phyloP scores from a whole-genome alignment of 30 jellyfish, hydroid and myxozoan species.

The Rhopilema esculentum region DNA sequence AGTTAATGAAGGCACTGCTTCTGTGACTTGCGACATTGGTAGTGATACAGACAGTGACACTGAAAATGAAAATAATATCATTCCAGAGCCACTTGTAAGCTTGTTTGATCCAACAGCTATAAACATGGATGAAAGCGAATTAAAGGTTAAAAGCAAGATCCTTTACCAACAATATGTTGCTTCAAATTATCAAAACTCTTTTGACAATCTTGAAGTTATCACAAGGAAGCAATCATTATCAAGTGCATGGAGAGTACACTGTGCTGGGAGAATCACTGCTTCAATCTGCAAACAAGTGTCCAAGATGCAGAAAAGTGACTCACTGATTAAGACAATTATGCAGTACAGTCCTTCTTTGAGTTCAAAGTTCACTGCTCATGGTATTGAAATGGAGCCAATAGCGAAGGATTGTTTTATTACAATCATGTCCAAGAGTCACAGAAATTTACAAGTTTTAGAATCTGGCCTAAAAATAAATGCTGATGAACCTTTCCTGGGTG shows the following conservation, averaged over 20 bases:
- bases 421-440: no score
- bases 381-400: no score
- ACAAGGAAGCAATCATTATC: constrained; percentile 16
- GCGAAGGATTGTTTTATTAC: no score
- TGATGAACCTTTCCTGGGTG: no score
- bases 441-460: no score
- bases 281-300: constrained; percentile 12
- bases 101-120: constrained; percentile 19
- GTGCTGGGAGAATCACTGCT: constrained; percentile 33
- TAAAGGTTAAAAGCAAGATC: neutral
- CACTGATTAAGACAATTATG: constrained; percentile 12
- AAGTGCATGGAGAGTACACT: constrained; percentile 2
- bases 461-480: no score
- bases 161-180: constrained; percentile 5
- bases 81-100: constrained; percentile 22
- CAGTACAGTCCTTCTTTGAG: neutral
- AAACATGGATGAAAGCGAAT: neutral
- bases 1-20: no score
- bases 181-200: neutral
- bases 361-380: no score
- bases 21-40: no score
- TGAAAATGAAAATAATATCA: neutral
- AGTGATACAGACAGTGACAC: neutral
- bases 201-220: neutral
- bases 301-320: constrained; percentile 21